Evolutionary conservation across 2,888 invertebrate species (phyloP).

Genomic region (Timandra comae): DNA sequence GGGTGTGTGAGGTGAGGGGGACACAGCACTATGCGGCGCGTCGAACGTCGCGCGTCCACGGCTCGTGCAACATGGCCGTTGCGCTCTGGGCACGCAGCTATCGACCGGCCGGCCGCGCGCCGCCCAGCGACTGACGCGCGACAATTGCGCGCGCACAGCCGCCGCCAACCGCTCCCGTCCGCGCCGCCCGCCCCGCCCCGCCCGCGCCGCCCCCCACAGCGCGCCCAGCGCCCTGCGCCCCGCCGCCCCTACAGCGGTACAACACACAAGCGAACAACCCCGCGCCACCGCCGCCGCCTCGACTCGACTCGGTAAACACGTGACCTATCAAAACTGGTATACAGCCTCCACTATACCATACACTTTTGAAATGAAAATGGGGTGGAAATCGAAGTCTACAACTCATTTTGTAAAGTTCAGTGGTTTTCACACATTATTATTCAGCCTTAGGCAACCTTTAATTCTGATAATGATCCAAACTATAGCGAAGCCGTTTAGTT

Average conservation of each 20-base stretch:
- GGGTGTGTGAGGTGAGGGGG: slow-evolving; percentile 28
- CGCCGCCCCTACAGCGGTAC: slow-evolving; percentile 11
- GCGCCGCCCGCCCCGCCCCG: slow-evolving; percentile 16
- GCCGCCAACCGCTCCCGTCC: slow-evolving; percentile 34
- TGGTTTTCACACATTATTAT: too few relatives aligned
- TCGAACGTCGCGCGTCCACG: slow-evolving; percentile 55
- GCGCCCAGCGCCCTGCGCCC: slow-evolving; percentile 11
- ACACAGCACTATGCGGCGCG: slow-evolving; percentile 50
- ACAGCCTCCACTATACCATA: background rate
- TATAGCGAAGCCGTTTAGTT: too few relatives aligned
- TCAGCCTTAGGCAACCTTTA: too few relatives aligned
- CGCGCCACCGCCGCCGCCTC: background rate
- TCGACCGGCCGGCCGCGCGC: slow-evolving; percentile 71
- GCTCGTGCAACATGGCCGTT: slow-evolving; percentile 59
- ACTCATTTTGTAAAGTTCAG: too few relatives aligned
- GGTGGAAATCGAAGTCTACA: background rate
- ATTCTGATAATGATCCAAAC: too few relatives aligned
- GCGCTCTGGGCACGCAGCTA: slow-evolving; percentile 52
- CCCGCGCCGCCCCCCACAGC: slow-evolving; percentile 17
- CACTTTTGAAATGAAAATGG: too few relatives aligned
- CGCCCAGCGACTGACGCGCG: slow-evolving; percentile 63
- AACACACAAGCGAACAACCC: slow-evolving; percentile 13
- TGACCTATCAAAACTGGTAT: slow-evolving; percentile 7
- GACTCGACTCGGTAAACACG: slow-evolving; percentile 18
- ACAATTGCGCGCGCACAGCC: slow-evolving; percentile 60